Conservation (phyloP, 1,140 invertebrate genomes). For the Chironomus striatipennis region DNA sequence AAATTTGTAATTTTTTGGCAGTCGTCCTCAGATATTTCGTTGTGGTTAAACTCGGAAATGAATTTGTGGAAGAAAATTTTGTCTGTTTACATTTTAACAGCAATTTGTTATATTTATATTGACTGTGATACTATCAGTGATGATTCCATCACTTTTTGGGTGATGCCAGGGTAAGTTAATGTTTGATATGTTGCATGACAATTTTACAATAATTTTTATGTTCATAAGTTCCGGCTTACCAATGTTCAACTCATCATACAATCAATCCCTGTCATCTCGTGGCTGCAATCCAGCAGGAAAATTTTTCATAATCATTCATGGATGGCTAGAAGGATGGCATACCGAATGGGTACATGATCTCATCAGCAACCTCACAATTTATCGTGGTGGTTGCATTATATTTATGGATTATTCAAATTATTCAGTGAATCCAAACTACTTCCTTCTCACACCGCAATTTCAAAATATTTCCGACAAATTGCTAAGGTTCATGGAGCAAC, state of each 20-base stretch:
- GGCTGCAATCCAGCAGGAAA: slow-evolving; percentile 27
- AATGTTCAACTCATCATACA: background rate
- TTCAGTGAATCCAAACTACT: slow-evolving; percentile 31
- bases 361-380: slow-evolving; percentile 32
- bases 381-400: slow-evolving; percentile 37
- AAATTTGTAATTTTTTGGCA: background rate
- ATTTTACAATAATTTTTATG: background rate
- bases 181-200: background rate
- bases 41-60: background rate
- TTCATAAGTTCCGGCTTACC: background rate
- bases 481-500: slow-evolving; percentile 28
- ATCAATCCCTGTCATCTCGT: background rate
- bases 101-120: background rate
- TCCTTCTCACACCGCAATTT: slow-evolving; percentile 33
- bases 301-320: slow-evolving; percentile 36
- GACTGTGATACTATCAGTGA: background rate
- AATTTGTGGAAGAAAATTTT: background rate
- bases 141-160: background rate
- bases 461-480: slow-evolving; percentile 31
- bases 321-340: slow-evolving; percentile 36
- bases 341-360: slow-evolving; percentile 34
- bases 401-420: slow-evolving; percentile 35
- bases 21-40: background rate
- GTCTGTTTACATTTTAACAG: background rate
- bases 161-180: background rate